Conservation (phyloP, 2,888 invertebrate genomes). For the Glyphotaelius pellucidus region DNA sequence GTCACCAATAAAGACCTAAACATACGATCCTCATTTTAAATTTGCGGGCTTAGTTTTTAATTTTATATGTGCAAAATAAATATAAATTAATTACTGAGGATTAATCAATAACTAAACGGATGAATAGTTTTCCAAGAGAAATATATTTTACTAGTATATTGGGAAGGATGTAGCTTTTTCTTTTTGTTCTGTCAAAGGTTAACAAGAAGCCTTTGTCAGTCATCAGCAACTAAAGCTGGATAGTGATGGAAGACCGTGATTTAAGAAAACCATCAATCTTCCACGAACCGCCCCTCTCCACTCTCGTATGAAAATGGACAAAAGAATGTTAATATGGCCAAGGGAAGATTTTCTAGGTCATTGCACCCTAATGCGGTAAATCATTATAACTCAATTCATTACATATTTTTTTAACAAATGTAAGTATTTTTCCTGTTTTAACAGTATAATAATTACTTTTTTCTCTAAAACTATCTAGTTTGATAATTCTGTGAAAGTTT, state of each 20-base stretch:
- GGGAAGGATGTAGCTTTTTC: not conserved
- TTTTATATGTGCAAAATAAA: too few relatives aligned
- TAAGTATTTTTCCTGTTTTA: not conserved
- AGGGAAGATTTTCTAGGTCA: not conserved
- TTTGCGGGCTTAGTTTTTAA: not conserved
- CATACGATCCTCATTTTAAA: not conserved
- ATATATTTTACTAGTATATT: not conserved
- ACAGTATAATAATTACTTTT: not conserved
- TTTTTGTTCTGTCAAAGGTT: not conserved
- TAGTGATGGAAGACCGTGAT: not conserved
- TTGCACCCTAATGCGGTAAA: not conserved
- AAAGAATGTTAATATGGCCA: not conserved
- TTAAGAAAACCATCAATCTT: not conserved
- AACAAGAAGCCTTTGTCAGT: not conserved
- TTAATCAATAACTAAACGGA: not conserved
- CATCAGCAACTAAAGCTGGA: not conserved
- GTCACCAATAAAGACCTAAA: not conserved
- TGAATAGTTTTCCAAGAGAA: not conserved
- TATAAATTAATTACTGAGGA: not conserved
- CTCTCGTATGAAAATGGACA: not conserved
- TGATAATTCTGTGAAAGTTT: too few relatives aligned
- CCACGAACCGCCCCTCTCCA: not conserved
- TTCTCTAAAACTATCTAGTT: too few relatives aligned
- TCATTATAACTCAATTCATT: not conserved
- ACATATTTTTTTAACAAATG: not conserved